phyloP scores from a whole-genome alignment of 2,888 invertebrate genomes.

The Xestia xanthographa region DNA sequence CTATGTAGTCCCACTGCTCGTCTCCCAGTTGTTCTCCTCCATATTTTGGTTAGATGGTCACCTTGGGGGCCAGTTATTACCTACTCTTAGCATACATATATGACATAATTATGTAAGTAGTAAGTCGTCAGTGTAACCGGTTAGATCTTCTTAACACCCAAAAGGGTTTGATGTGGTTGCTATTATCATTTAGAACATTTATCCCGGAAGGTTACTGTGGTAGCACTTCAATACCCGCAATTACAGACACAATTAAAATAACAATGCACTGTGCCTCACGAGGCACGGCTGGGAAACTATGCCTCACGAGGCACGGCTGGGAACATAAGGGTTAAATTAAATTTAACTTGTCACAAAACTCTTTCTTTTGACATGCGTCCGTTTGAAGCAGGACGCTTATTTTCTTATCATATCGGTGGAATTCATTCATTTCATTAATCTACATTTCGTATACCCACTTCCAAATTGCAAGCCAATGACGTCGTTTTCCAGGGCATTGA shows the following conservation, averaged over 20 bases:
- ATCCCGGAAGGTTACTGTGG: no score
- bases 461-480: not conserved
- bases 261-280: no score
- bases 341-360: not conserved
- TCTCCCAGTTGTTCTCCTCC: not conserved
- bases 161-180: not conserved
- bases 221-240: no score
- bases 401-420: no score
- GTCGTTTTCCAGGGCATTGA: not conserved
- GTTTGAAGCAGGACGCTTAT: not conserved
- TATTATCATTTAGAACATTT: not conserved
- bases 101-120: no score
- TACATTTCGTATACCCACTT: not conserved
- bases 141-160: not conserved
- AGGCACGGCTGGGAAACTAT: no score
- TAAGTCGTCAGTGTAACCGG: not conserved
- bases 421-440: no score
- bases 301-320: no score
- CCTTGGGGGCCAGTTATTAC: not conserved
- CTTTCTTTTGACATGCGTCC: not conserved
- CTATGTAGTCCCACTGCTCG: not conserved
- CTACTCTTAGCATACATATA: no score
- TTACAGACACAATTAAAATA: no score
- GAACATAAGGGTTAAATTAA: not conserved
- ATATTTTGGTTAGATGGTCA: not conserved